These are phyloP conservation scores for Drosophila prolongata DNA, from an alignment of 2,888 invertebrate genomes.

Conservation along the genomic window DNA sequence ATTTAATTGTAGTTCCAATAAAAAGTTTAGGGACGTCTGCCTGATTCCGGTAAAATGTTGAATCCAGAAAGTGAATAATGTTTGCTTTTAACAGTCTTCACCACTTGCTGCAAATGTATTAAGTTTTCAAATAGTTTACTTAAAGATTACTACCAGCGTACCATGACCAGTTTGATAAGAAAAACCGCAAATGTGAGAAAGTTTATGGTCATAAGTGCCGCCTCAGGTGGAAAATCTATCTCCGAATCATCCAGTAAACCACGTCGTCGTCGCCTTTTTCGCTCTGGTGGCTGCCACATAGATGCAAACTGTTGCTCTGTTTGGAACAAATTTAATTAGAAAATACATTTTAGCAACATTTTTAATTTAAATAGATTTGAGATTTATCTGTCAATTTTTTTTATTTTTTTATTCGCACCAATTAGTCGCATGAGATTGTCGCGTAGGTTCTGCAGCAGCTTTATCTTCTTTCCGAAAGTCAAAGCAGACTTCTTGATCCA, in stretches of 20 bases:
- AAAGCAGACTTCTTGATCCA: slow-evolving; percentile 78
- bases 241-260: slow-evolving; percentile 85
- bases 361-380: no score
- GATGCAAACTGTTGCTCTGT: slow-evolving; percentile 85
- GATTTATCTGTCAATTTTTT: no score
- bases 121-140: slow-evolving; percentile 1
- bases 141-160: slow-evolving; percentile 83
- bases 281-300: slow-evolving; percentile 84
- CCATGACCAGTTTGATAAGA: slow-evolving; percentile 92
- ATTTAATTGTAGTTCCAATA: background rate
- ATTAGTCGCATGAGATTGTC: slow-evolving; percentile 88
- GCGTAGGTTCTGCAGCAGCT: slow-evolving; percentile 75
- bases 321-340: background rate
- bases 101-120: slow-evolving; percentile 87
- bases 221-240: slow-evolving; percentile 92
- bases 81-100: slow-evolving; percentile 88
- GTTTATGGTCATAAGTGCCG: slow-evolving; percentile 92
- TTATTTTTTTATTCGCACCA: slow-evolving; percentile 84
- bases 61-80: slow-evolving; percentile 82
- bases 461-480: slow-evolving; percentile 82
- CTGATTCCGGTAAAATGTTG: slow-evolving; percentile 60
- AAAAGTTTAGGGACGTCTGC: slow-evolving; percentile 54
- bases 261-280: slow-evolving; percentile 71
- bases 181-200: slow-evolving; percentile 94
- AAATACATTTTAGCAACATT: no score